phyloP scores from a whole-genome alignment of 2,113 vertebrate genomes.

The Odontophorus gujanensis region DNA sequence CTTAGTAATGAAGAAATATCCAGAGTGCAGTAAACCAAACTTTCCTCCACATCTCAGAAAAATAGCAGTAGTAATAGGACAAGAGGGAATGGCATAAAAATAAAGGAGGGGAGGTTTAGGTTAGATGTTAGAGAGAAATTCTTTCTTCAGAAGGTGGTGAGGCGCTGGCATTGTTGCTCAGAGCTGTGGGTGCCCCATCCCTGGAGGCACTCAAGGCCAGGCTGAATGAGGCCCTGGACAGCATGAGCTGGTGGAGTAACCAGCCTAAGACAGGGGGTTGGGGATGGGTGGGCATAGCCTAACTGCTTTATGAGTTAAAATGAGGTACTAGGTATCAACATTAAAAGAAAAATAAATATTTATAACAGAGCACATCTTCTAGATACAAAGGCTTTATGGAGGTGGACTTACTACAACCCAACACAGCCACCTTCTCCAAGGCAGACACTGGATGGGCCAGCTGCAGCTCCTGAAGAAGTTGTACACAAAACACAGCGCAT shows the following conservation, averaged over 20 bases:
- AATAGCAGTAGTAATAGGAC: neutral
- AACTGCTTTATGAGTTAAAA: neutral
- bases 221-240: no score
- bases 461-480: neutral
- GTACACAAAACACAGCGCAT: neutral
- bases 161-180: no score
- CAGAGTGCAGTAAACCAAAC: neutral
- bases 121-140: no score
- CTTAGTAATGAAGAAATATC: neutral
- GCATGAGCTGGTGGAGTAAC: no score
- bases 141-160: no score
- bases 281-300: neutral
- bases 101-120: no score
- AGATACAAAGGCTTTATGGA: neutral
- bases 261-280: no score
- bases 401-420: neutral
- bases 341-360: neutral
- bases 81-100: no score
- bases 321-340: neutral
- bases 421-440: fast-evolving
- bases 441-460: fast-evolving
- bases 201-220: no score
- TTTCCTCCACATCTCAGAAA: neutral
- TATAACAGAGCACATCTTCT: neutral
- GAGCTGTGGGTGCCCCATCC: no score